Conservation (phyloP, 2,888 invertebrate species). For the Spodoptera picta region DNA sequence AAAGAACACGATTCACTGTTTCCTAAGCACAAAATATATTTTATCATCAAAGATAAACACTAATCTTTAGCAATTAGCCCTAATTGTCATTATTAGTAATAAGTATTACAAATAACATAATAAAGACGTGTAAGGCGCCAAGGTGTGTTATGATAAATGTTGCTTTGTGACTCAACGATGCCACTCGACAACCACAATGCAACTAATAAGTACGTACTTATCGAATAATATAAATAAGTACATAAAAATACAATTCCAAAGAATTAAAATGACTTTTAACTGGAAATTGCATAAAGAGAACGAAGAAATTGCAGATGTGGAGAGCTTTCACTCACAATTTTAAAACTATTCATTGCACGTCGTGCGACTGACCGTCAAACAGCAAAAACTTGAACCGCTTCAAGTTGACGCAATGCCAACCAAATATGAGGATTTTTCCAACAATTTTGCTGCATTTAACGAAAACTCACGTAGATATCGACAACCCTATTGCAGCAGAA, state of each 20-base stretch:
- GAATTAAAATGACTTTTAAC: constrained; percentile 34
- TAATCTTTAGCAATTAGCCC: constrained; percentile 60
- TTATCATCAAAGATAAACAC: constrained; percentile 56
- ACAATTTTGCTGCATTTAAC: constrained; percentile 10
- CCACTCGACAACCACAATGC: constrained; percentile 8
- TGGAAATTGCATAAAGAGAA: constrained; percentile 49
- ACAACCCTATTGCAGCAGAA: constrained; percentile 31
- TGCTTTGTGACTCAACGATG: constrained; percentile 24
- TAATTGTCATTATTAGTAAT: constrained; percentile 57
- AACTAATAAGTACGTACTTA: not conserved
- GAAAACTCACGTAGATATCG: no score
- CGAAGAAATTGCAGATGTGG: constrained; percentile 43
- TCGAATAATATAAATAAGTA: constrained; percentile 4
- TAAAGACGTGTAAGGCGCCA: constrained; percentile 36
- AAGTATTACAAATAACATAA: constrained; percentile 32
- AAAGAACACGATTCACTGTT: constrained; percentile 32
- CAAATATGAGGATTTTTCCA: constrained; percentile 32
- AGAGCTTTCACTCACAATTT: constrained; percentile 54
- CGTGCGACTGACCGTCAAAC: constrained; percentile 23
- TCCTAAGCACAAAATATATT: constrained; percentile 44
- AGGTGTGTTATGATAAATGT: constrained; percentile 24
- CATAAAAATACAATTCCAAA: constrained; percentile 21
- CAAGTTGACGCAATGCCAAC: constrained; percentile 16
- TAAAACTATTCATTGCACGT: constrained; percentile 43
- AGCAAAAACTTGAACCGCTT: constrained; percentile 31